Evolutionary conservation across 2,113 vertebrate species (phyloP).

Genomic region (Pitta sordida): DNA sequence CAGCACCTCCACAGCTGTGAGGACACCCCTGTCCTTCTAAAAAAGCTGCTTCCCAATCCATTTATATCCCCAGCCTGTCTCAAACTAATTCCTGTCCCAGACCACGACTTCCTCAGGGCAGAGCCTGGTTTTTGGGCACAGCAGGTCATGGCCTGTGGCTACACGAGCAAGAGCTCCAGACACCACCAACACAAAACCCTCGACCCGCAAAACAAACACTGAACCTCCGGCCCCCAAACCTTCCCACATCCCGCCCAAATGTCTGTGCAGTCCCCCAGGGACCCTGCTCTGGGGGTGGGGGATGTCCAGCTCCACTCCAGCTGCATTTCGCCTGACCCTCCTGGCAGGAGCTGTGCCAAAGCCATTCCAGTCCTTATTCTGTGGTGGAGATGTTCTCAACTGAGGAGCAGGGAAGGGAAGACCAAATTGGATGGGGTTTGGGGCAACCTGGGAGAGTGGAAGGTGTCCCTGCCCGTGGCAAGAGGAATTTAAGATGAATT

Average conservation of each 20-base stretch:
- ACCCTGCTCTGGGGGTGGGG: accelerated
- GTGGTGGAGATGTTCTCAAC: background rate
- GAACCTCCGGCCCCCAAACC: background rate
- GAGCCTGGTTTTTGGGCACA: background rate
- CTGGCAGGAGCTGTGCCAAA: background rate
- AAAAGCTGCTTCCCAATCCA: background rate
- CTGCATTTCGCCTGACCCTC: background rate
- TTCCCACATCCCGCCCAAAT: background rate
- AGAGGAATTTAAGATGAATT: background rate
- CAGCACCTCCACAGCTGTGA: background rate
- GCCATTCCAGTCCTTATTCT: too few relatives aligned
- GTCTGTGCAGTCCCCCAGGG: background rate
- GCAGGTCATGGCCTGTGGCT: background rate
- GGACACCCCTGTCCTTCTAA: background rate
- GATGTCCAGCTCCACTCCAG: background rate
- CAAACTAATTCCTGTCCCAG: background rate
- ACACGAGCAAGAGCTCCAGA: background rate
- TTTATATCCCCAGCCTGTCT: background rate
- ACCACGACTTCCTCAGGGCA: background rate
- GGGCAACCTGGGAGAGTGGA: background rate
- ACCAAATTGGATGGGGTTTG: background rate
- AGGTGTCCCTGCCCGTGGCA: background rate
- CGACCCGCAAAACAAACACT: background rate
- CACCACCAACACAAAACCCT: background rate
- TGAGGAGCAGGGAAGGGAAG: background rate